phyloP scores from a whole-genome alignment of 1,140 invertebrate genomes.

The Caenorhabditis remanei region DNA sequence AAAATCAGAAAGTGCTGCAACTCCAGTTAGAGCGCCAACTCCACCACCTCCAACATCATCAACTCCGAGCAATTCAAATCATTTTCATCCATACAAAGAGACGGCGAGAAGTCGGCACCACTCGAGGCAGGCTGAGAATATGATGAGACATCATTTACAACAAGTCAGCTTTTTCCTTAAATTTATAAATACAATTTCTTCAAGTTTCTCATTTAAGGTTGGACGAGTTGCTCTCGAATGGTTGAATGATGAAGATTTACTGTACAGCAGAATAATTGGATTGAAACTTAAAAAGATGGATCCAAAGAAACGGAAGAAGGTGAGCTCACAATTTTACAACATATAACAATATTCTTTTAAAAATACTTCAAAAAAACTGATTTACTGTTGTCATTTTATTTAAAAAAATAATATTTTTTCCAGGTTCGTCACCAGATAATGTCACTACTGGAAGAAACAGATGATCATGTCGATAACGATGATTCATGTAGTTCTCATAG shows the following conservation, averaged over 20 bases:
- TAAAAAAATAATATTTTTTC: not conserved
- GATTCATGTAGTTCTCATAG: conserved; percentile 47
- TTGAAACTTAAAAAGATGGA: conserved; percentile 60
- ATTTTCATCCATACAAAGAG: conserved; percentile 45
- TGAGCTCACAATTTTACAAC: too few species aligned
- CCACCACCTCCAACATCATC: conserved; percentile 8
- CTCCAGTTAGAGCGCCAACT: not conserved
- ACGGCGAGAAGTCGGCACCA: not conserved
- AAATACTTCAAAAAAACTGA: too few species aligned
- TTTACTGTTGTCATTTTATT: too few species aligned
- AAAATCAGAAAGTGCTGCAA: conserved; percentile 29
- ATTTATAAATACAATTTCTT: too few species aligned
- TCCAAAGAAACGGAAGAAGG: conserved; percentile 59
- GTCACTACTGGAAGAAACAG: conserved; percentile 58
- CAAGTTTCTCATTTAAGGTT: not conserved
- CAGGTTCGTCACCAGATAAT: conserved; percentile 60
- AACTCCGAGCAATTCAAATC: not conserved
- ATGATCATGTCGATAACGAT: conserved; percentile 49
- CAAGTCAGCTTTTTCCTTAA: not conserved
- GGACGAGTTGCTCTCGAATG: conserved; percentile 47
- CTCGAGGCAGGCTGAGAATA: not conserved
- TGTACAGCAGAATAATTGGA: conserved; percentile 60
- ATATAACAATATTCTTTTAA: too few species aligned
- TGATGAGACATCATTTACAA: conserved; percentile 36
- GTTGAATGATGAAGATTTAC: conserved; percentile 63